Conservation (phyloP, 2,113 vertebrate genomes). For the Scolopax mira region DNA sequence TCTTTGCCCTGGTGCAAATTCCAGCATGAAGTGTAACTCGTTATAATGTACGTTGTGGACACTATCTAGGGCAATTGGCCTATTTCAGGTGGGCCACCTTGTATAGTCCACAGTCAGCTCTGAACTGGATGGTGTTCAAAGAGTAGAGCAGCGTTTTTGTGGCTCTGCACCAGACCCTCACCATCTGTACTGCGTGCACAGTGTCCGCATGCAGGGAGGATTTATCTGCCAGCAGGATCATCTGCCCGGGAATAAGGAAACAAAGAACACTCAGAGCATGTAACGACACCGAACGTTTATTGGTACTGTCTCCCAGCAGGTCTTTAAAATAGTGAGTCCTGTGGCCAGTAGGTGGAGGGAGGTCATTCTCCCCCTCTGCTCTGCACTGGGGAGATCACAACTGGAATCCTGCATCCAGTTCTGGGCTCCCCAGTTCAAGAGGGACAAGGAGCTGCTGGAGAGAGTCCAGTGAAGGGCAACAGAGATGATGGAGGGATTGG, state of each 20-base stretch:
- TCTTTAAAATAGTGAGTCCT: neutral
- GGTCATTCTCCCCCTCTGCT: too few species aligned
- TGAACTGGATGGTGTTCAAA: neutral
- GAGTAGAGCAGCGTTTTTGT: too few species aligned
- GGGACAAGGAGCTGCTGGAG: too few species aligned
- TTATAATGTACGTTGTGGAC: neutral
- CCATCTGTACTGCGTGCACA: neutral
- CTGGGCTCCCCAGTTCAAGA: too few species aligned
- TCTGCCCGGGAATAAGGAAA: neutral
- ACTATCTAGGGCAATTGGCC: neutral
- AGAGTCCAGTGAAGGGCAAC: too few species aligned
- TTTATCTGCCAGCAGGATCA: neutral
- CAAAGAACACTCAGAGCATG: neutral
- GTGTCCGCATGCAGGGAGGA: neutral
- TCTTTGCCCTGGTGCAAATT: neutral
- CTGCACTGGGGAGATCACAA: too few species aligned
- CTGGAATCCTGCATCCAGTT: too few species aligned
- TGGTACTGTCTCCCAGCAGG: neutral
- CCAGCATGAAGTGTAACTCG: neutral
- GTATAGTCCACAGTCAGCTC: neutral
- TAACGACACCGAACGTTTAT: rapidly evolving
- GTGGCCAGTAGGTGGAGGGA: too few species aligned
- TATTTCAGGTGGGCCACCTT: neutral
- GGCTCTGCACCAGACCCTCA: neutral
- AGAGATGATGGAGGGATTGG: too few species aligned